Percentiles rank a stretch among this genome's conserved stretches.
Evolutionary conservation across 1,140 invertebrate genomes (phyloP).

Genomic region (Phymastichus coffea): DNA sequence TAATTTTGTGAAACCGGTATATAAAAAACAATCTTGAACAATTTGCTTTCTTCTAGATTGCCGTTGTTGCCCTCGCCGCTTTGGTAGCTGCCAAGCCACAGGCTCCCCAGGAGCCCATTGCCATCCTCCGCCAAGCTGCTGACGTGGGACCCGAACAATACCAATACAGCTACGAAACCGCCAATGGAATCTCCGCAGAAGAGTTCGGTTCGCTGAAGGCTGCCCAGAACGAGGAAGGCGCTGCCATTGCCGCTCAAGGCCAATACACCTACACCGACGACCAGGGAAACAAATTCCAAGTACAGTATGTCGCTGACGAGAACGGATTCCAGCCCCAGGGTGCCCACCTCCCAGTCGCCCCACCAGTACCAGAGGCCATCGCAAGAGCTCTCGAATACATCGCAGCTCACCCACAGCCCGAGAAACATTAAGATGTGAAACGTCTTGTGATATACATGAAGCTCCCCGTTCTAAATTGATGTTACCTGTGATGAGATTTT

Average conservation of each 20-base stretch:
- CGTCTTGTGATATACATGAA: background rate
- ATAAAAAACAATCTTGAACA: no score
- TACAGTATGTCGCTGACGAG: slow-evolving; percentile 61
- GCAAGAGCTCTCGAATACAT: slow-evolving; percentile 53
- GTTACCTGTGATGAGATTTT: no score
- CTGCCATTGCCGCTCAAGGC: slow-evolving; percentile 54
- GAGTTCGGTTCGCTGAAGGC: slow-evolving; percentile 58
- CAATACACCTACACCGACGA: slow-evolving; percentile 59
- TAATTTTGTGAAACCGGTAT: no score
- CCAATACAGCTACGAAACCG: slow-evolving; percentile 61
- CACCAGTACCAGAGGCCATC: slow-evolving; percentile 51
- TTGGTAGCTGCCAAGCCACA: slow-evolving; percentile 33
- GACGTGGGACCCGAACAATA: slow-evolving; percentile 48
- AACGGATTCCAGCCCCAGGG: slow-evolving; percentile 61
- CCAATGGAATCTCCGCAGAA: slow-evolving; percentile 61
- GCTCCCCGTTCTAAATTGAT: background rate
- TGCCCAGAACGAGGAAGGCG: slow-evolving; percentile 55
- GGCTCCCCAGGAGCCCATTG: slow-evolving; percentile 30
- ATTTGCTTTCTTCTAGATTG: slow-evolving; percentile 42
- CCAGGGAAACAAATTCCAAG: slow-evolving; percentile 55
- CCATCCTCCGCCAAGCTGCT: slow-evolving; percentile 45
- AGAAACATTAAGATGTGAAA: background rate
- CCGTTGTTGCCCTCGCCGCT: slow-evolving; percentile 35
- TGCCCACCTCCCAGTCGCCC: slow-evolving; percentile 57
- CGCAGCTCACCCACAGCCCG: slow-evolving; percentile 40